Base-by-base conservation (phyloP, 2,113 vertebrate genomes). In the Strigops habroptila region DNA sequence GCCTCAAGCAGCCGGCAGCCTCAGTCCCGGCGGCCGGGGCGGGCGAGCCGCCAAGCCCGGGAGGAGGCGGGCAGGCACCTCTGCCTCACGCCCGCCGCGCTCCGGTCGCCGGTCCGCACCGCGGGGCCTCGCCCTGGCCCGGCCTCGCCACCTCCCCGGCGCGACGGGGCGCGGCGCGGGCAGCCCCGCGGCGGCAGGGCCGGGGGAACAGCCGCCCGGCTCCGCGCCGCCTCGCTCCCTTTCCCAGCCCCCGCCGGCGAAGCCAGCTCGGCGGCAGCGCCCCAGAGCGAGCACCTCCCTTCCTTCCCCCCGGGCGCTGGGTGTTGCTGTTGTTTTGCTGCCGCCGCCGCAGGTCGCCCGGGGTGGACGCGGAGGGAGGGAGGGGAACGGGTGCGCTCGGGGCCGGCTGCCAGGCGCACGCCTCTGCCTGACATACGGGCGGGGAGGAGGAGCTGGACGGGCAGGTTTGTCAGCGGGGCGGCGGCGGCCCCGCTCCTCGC, bases 241-340 rank as follows among this genome's bases (percentile, higher is more conserved):
- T 81, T 37, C 96, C 82, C 94, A 91, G 86, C 91, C 78, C 91
- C 93, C 75, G 79, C 93, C 74, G 80, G 74, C 68, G 19, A 74
- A 80, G 89, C 68, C 71, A 75, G 82, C 78, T 78, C 91, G 91
- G 94, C 91, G 90, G 97, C 91, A 68, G 78, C 44, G 80, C 78
- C 88, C 86, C 73, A 69, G 52, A 53, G 63, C 41, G 94, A 92
- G 94, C 96, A 77, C 97, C 98, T 95, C 97, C 98, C 97, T 98
- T 98, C 98, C 97, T 98, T 96, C 93, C 97, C 97, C 95, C 89
- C 46, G 73, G 96, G 97, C 94, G 78, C 89, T 82, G 85, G 86
- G 52, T 55, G 95, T 79, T 83, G 86, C 79, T 75, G 91, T 93
- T 91, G 94, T 94, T 96, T 96, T 94, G 95, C 93, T 78, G 84